Evolutionary conservation across 2,888 invertebrate genomes (phyloP).

Genomic region (Podabrus alpinus): DNA sequence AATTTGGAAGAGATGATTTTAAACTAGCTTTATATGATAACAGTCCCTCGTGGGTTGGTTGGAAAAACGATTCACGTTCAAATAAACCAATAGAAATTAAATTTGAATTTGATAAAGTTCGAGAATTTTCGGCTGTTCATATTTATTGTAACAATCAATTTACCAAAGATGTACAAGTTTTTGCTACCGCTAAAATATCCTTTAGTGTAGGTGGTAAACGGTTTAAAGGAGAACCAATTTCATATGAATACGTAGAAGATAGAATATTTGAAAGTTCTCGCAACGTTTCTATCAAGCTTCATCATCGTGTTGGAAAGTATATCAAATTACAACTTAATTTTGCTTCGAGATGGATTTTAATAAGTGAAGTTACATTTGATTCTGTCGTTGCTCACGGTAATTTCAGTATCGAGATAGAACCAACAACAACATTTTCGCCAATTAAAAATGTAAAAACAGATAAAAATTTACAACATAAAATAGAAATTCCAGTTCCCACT

Average conservation of each 20-base stretch:
- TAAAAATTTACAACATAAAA: constrained; percentile 55
- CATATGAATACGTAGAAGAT: constrained; percentile 73
- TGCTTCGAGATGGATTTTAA: constrained; percentile 84
- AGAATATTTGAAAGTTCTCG: constrained; percentile 79
- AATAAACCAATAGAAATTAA: constrained; percentile 68
- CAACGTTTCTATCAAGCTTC: constrained; percentile 80
- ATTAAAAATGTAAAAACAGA: constrained; percentile 59
- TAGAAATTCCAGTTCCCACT: constrained; percentile 68
- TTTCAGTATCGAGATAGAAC: constrained; percentile 70
- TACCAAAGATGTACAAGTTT: constrained; percentile 83
- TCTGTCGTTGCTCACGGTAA: constrained; percentile 78
- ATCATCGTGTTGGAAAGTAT: constrained; percentile 79
- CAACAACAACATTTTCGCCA: constrained; percentile 58
- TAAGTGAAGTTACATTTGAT: constrained; percentile 87
- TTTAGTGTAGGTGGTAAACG: constrained; percentile 80
- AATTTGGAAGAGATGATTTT: constrained; percentile 77
- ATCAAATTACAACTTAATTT: constrained; percentile 79
- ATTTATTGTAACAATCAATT: constrained; percentile 86
- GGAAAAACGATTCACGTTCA: constrained; percentile 77
- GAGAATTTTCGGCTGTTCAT: constrained; percentile 83
- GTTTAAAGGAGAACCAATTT: constrained; percentile 75
- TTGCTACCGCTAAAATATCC: constrained; percentile 75
- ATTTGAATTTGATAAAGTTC: constrained; percentile 84
- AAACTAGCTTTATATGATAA: constrained; percentile 64
- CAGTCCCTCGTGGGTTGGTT: constrained; percentile 86